phyloP scores from a whole-genome alignment of 2,113 vertebrate genomes.

The Clarias gariepinus region DNA sequence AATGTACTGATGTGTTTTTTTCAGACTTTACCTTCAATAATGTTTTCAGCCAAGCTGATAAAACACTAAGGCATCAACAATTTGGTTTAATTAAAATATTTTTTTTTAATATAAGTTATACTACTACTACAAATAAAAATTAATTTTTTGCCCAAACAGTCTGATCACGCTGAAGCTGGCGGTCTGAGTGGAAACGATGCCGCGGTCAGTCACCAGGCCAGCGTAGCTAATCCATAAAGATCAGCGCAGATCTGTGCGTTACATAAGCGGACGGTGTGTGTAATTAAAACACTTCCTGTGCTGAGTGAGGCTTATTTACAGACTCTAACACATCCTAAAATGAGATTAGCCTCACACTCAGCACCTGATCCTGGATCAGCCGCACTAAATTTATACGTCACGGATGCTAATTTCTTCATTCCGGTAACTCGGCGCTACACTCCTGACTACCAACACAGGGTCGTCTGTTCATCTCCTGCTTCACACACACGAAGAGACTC shows the following conservation, averaged over 20 bases:
- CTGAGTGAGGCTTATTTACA: conserved; percentile 23
- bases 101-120: too few species aligned
- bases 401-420: not conserved
- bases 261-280: conserved; percentile 35
- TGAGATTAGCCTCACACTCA: not conserved
- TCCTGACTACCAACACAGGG: not conserved
- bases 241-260: conserved; percentile 35
- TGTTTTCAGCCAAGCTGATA: not conserved
- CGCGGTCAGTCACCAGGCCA: conserved; percentile 4
- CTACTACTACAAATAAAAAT: too few species aligned
- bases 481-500: not conserved
- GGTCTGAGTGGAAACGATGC: conserved; percentile 9
- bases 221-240: conserved; percentile 47
- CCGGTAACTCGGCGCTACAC: not conserved
- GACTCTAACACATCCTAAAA: not conserved
- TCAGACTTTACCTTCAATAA: too few species aligned
- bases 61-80: not conserved
- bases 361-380: not conserved
- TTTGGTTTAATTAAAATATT: not conserved
- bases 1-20: too few species aligned
- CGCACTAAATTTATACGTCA: not conserved
- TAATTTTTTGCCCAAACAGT: not conserved
- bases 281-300: conserved; percentile 42
- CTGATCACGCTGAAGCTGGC: not conserved
- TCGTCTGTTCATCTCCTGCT: not conserved